Percentiles rank a stretch among this genome's conserved stretches.
Evolutionary conservation across 1,140 invertebrate species (phyloP).

Genomic region (Delia radicum): DNA sequence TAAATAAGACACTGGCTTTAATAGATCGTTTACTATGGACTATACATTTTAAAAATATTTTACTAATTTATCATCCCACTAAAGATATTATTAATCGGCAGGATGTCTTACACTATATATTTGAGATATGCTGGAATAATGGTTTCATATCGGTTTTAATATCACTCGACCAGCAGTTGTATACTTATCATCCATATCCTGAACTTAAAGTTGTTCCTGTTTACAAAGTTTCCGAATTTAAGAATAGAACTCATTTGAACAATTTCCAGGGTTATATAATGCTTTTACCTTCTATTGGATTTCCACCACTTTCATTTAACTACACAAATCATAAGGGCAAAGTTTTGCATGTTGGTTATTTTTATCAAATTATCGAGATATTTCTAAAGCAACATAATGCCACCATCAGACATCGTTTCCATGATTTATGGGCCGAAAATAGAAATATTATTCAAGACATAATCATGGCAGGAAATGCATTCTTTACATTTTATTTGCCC

Average conservation of each 20-base stretch:
- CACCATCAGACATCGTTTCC: neutral
- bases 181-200: neutral
- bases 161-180: neutral
- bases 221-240: neutral
- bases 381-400: neutral
- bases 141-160: neutral
- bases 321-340: neutral
- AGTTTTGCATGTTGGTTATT: neutral
- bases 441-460: neutral
- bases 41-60: neutral
- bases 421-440: neutral
- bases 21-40: neutral
- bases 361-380: neutral
- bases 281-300: neutral
- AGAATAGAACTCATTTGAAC: neutral
- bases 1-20: neutral
- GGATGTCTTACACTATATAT: neutral
- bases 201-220: neutral
- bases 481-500: neutral
- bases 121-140: neutral
- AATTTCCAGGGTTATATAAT: neutral
- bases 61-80: neutral
- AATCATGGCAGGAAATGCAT: neutral
- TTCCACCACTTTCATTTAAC: no score
- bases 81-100: neutral